These are phyloP conservation scores for Rhodinocichla rosea DNA, from an alignment of 2,113 vertebrate genomes.

Conservation along the genomic window DNA sequence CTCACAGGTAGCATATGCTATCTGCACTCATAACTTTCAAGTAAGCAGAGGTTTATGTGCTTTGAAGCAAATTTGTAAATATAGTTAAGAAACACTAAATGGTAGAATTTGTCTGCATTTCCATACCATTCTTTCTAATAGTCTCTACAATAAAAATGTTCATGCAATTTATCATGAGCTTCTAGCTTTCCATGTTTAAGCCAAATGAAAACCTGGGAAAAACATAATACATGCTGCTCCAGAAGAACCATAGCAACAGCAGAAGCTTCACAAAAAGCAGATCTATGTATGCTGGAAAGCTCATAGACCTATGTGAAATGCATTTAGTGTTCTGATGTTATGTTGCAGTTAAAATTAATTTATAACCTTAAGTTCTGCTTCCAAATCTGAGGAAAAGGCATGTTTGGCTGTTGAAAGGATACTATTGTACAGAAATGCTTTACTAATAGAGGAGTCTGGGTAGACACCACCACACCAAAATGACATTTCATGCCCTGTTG, in stretches of 20 bases:
- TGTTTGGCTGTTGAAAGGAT: neutral
- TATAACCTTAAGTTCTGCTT: neutral
- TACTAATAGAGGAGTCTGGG: neutral
- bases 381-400: neutral
- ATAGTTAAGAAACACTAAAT: neutral
- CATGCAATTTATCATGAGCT: neutral
- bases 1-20: neutral
- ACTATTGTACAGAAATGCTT: neutral
- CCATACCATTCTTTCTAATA: neutral
- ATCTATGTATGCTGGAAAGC: neutral
- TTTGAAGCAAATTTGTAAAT: neutral
- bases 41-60: neutral
- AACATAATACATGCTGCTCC: neutral
- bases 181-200: neutral
- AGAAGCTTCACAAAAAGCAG: neutral
- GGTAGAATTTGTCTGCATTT: neutral
- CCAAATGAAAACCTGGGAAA: neutral
- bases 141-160: neutral
- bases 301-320: neutral
- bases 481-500: neutral
- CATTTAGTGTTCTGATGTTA: neutral
- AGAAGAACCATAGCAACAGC: neutral
- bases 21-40: neutral
- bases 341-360: neutral
- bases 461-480: neutral